Base-by-base conservation (phyloP, 2,797 vertebrate genomes). In the Rhinogobio ventralis region DNA sequence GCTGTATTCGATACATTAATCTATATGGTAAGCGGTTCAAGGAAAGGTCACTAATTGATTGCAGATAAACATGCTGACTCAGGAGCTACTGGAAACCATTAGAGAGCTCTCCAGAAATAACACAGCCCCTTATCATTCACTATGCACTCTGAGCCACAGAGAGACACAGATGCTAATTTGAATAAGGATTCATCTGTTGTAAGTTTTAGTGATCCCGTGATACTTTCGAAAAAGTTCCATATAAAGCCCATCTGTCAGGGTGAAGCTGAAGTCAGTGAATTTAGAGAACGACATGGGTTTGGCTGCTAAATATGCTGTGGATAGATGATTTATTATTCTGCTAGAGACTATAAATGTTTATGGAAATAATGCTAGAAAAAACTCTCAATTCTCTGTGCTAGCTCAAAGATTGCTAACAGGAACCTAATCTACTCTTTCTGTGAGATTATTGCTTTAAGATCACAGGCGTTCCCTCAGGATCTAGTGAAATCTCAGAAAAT, bases 1-100 rank as follows among this genome's bases (percentile, higher is more conserved):
- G 98, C 93, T 99, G 98, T 82, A 93, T 99, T 90, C 96, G 98
- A 53, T 99, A 98, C 95, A 98, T 99, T 95, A 99, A 99, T 91
- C 93, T 99, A 67, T 99, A 99, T 0, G 98, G 98, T 99, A 92
- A 93, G 97, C n/a, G 75, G 75, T 85, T 82, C 67, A 83, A 53
- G 23, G 45, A 73, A 85, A 80, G 83, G 83, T 85, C 83, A 30
- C 45, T 30, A 60, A 84, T 84, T 69, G 66, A 85, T 71, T 86
- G 80, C 51, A 78, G 81, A 81, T 79, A 83, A 75, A 66, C 68
- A 19, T 68, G 79, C 77, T 67, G 78, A 75, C 49, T 69, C 60
- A 39, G 17, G 17, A 82, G 60, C 73, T 79, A 72, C 71, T 87
- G 77, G 49, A 67, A 53, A 19, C 82, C 73, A 11, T 84, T 57